Base-by-base conservation (phyloP, 1,140 invertebrate genomes). In the Polypedilum vanderplanki region DNA sequence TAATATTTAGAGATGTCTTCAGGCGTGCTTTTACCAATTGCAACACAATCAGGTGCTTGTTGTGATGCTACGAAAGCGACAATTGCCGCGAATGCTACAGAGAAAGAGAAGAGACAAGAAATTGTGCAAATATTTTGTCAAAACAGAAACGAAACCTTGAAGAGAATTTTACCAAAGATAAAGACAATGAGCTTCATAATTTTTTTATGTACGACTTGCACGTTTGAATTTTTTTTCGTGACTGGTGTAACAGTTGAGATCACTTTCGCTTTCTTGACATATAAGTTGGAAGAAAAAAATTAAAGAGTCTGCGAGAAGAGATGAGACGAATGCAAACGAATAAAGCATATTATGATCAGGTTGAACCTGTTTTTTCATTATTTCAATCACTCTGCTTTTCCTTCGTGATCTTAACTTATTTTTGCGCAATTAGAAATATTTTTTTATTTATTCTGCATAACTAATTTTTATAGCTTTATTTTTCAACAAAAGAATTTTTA, bases 1-100 rank as follows among this genome's bases (percentile, higher is more conserved):
- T 70, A 70, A 70, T 70, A 70, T 18, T 70, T 70, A 20, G 65
- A 70, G 8, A 70, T 70, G 7, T 70, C 65, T 70, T 70, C 65
- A 22, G 65, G 65, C 8, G 20, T 22, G 7, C 20, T 22, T 9
- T 12, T 18, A 20, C n/a, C 65, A 4, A 70, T 18, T 70, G 65
- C 17, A 7, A 70, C 65, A 70, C 65, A 70, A 70, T 70, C 65
- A 3, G 65, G 65, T 70, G 65, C 15, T 70, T 70, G 65, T 70
- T 70, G 65, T 22, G 65, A 20, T 22, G 20, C 18, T 18, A 70
- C 65, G 18, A 70, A n/a, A 70, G 17, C 65, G 18, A 22, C 8
- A 18, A 70, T 8, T 70, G 65, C 18, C 9, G 20, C 17, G 18
- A 70, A 20, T 18, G 20, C 17, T 70, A 18, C 4, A n/a, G 12